Conservation (phyloP, 1,140 invertebrate genomes). For the Eubasilissa regina region DNA sequence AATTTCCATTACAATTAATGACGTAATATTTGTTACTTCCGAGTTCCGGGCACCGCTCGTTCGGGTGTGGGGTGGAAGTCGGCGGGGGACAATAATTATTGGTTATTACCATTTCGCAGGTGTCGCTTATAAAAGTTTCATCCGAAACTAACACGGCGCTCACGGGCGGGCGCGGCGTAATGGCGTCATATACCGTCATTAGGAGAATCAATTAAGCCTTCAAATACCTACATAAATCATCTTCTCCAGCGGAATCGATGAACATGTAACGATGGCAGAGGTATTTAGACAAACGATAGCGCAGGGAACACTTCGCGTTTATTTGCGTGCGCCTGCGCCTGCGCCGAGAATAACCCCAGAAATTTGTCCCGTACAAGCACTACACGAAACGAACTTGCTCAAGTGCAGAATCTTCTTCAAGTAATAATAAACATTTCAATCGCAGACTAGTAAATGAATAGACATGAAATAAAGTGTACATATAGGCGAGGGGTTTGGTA, state of each 20-base stretch:
- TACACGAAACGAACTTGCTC: no score
- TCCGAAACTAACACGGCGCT: slow-evolving; percentile 45
- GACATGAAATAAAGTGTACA: no score
- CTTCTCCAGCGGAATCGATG: slow-evolving; percentile 50
- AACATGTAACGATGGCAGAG: slow-evolving; percentile 49
- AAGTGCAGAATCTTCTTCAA: no score
- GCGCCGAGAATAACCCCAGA: background rate
- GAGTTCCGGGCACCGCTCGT: slow-evolving; percentile 9
- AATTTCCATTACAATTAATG: slow-evolving; percentile 14
- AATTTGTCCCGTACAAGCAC: background rate
- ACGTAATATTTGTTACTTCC: slow-evolving; percentile 7
- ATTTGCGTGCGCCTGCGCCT: background rate
- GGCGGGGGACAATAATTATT: slow-evolving; percentile 46
- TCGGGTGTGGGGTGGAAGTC: background rate
- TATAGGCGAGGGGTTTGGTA: no score
- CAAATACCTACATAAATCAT: slow-evolving; percentile 59
- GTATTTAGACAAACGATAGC: slow-evolving; percentile 55
- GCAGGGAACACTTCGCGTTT: slow-evolving; percentile 22
- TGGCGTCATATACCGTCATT: slow-evolving; percentile 60
- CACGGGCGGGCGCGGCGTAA: slow-evolving; percentile 45
- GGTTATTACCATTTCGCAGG: slow-evolving; percentile 53
- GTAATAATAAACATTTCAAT: no score
- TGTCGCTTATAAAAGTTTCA: slow-evolving; percentile 56
- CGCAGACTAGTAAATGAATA: no score
- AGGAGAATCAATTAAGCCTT: slow-evolving; percentile 60